Conservation (phyloP, 2,113 vertebrate species). For the Suncus etruscus region DNA sequence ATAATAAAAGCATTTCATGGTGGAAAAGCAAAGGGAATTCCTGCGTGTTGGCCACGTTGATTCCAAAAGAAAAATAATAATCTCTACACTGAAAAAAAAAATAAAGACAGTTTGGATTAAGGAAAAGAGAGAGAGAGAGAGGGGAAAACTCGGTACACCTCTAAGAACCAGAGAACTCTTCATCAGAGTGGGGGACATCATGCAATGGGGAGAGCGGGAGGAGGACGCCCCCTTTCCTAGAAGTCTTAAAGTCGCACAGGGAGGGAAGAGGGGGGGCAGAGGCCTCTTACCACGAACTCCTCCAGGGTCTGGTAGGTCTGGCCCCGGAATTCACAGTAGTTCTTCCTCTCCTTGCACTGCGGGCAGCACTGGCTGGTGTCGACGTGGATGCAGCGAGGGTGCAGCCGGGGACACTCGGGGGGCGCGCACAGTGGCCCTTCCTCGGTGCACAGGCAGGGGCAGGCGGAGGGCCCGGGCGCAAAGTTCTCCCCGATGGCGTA, state of each 20-base stretch:
- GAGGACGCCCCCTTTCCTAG: too few species aligned
- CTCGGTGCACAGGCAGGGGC: conserved; percentile 98
- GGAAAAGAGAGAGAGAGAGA: too few species aligned
- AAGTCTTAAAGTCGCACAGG: too few species aligned
- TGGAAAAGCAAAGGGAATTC: conserved; percentile 64
- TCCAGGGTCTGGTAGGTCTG: conserved; percentile 95
- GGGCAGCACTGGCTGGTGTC: conserved; percentile 99
- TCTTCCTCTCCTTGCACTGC: conserved; percentile 96
- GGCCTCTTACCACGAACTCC: conserved; percentile 96
- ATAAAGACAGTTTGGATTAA: too few species aligned
- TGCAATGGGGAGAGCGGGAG: too few species aligned
- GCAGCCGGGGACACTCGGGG: conserved; percentile 96
- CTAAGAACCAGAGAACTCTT: neutral
- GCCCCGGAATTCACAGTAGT: conserved; percentile 97
- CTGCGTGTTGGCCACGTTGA: neutral
- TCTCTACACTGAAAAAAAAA: neutral
- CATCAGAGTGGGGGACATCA: neutral
- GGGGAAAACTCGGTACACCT: neutral
- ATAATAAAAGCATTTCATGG: neutral
- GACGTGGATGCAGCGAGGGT: conserved; percentile 96
- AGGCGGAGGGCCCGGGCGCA: conserved; percentile 95
- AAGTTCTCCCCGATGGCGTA: conserved; percentile 98
- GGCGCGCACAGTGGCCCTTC: conserved; percentile 96
- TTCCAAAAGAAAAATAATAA: conserved; percentile 53
- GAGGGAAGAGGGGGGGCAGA: neutral